Evolutionary conservation across 1,140 invertebrate genomes (phyloP), one percentile per base, ranked within the genome.

Genomic region (Brachystomella parvula): DNA sequence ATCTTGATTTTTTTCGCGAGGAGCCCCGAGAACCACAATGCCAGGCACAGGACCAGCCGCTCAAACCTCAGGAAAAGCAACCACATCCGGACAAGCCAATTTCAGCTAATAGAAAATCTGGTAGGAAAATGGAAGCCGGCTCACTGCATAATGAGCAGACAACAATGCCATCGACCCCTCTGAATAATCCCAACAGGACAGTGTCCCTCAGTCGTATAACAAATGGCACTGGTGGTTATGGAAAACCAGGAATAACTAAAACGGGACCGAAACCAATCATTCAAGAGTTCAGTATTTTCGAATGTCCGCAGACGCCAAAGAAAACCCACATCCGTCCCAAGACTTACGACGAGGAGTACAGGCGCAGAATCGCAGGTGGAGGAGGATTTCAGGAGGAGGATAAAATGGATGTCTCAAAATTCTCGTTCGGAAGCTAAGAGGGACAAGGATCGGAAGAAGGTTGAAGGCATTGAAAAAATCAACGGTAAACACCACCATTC

Each of bases 261-360:
- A 44, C 39, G 9, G 9, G 9, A 44, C 39, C 39, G 9, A 9
- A n/a, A n/a, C 9, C 9, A 44, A 44, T 44, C 39, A 44, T 44
- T 44, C 39, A 44, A 44, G 39, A 44, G n/a, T 44, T 44, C 39
- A 44, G 39, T n/a, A 44, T 44, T n/a, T 44, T 44, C n/a, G 39
- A 44, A 9, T 44, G 9, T 9, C 9, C 39, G 39, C 39, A 44
- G 9, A 44, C 39, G 39, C 39, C 39, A 9, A 44, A 44, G 39
- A 44, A 44, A 44, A 9, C 39, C 9, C 39, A 44, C 39, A 44
- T 12, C 9, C 39, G 39, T 44, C 39, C 39, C n/a, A 9, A 12
- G 39, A 44, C n/a, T n/a, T 44, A 44, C 39, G 39, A 44, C 9
- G 39, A 44, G n/a, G n/a, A n/a, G 9, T 44, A 44, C n/a, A 9